phyloP scores from a whole-genome alignment of 2,797 vertebrate species.

The Geotrypetes seraphini region DNA sequence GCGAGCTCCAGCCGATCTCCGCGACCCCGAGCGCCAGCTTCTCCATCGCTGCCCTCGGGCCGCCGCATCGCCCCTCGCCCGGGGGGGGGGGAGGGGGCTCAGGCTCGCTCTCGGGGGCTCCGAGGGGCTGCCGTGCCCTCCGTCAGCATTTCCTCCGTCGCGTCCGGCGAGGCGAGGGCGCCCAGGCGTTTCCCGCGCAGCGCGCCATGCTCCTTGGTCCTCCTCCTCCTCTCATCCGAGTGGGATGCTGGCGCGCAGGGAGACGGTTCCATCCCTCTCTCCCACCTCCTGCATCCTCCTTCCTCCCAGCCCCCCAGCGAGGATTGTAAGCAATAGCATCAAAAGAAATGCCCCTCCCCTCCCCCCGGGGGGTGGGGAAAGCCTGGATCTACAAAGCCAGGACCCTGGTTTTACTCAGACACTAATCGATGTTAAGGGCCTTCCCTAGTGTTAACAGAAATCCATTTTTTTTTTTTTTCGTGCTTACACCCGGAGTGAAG shows the following conservation, averaged over 20 bases:
- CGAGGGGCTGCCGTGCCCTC: background rate
- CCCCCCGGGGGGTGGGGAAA: background rate
- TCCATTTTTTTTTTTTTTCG: too few relatives aligned
- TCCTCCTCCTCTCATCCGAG: background rate
- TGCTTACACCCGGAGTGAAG: too few relatives aligned
- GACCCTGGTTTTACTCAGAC: too few relatives aligned
- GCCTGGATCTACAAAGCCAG: too few relatives aligned
- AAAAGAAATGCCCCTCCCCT: background rate
- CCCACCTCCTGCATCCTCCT: background rate
- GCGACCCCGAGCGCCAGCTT: slow-evolving; percentile 80
- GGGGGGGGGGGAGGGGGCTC: too few relatives aligned
- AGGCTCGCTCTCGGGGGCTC: background rate
- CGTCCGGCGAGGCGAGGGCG: background rate
- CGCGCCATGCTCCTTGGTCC: background rate
- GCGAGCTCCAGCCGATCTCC: slow-evolving; percentile 82
- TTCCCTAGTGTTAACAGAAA: too few relatives aligned
- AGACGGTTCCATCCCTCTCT: background rate
- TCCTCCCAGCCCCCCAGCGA: background rate
- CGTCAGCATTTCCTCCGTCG: background rate
- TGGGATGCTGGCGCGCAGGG: background rate
- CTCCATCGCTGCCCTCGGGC: slow-evolving; percentile 78
- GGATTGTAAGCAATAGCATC: background rate
- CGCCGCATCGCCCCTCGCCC: slow-evolving; percentile 58
- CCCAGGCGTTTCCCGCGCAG: background rate
- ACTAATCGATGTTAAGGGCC: too few relatives aligned